phyloP scores from a whole-genome alignment of 1,140 invertebrate species.

The Popillia japonica region DNA sequence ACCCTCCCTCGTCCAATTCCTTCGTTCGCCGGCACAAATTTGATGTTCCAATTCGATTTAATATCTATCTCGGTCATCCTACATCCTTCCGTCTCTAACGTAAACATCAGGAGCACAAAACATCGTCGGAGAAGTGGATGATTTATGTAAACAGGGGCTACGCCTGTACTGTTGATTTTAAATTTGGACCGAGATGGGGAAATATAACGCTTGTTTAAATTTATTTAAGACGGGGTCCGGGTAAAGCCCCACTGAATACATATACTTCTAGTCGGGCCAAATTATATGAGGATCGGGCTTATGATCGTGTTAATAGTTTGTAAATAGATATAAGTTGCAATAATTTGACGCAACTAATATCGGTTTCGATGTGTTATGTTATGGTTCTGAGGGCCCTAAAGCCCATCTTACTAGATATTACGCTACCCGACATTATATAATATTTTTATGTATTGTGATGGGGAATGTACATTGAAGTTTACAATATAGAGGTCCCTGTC shows the following conservation, averaged over 20 bases:
- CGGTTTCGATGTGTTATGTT: too few species aligned
- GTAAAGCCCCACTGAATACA: not conserved
- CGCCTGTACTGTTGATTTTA: conserved; percentile 10
- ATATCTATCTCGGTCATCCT: conserved; percentile 9
- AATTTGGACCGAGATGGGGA: not conserved
- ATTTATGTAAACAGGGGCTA: conserved; percentile 14
- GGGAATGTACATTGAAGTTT: too few species aligned
- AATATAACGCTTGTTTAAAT: conserved; percentile 12
- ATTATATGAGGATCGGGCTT: too few species aligned
- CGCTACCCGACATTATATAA: too few species aligned
- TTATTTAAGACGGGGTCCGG: not conserved
- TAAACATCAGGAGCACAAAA: not conserved
- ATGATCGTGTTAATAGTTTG: too few species aligned
- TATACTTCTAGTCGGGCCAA: not conserved
- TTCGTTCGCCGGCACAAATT: conserved; percentile 1
- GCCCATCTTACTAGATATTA: too few species aligned
- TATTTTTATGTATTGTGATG: too few species aligned
- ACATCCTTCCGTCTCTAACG: not conserved
- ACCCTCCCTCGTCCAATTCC: not conserved
- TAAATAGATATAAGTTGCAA: too few species aligned
- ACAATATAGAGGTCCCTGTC: too few species aligned
- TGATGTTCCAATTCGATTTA: conserved; percentile 18
- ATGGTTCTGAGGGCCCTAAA: too few species aligned
- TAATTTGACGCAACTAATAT: too few species aligned
- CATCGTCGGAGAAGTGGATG: not conserved